A percentile compares a stretch with the other conserved stretches of the same genome.
phyloP scores from a whole-genome alignment of 2,113 vertebrate species.

The Vimba vimba region DNA sequence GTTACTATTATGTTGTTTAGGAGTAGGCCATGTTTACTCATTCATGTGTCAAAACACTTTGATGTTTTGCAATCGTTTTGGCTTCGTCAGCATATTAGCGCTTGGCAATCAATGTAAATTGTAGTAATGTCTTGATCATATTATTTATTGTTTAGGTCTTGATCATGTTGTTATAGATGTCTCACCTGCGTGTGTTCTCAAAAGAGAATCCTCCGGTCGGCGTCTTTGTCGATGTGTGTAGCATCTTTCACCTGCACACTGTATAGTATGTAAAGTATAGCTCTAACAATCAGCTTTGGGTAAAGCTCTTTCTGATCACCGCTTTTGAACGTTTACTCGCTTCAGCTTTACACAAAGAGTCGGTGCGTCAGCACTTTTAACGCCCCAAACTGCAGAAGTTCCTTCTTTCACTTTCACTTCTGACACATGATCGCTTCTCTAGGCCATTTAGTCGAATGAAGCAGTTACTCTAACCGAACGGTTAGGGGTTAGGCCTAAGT shows the following conservation, averaged over 20 bases:
- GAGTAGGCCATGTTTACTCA: too few species aligned
- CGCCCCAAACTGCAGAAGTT: neutral
- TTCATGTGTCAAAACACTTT: too few species aligned
- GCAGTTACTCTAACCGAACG: neutral
- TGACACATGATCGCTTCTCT: slow-evolving; percentile 13
- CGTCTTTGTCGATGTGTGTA: slow-evolving; percentile 52
- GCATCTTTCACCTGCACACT: slow-evolving; percentile 60
- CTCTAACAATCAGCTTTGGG: neutral
- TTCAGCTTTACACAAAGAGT: neutral
- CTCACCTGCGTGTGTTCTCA: slow-evolving; percentile 76
- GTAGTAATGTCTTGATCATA: neutral
- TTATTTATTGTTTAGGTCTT: neutral
- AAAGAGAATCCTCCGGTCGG: slow-evolving; percentile 70
- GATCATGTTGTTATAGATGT: neutral
- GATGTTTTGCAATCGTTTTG: too few species aligned
- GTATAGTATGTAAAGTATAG: neutral
- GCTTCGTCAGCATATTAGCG: neutral
- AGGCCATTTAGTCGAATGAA: neutral
- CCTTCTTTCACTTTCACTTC: slow-evolving; percentile 51
- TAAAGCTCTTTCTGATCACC: neutral
- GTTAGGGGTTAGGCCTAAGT: too few species aligned
- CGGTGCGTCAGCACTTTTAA: slow-evolving; percentile 40
- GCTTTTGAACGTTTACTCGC: too few species aligned
- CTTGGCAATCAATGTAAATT: neutral
- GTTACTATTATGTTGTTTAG: too few species aligned